phyloP scores from a whole-genome alignment of 2,113 vertebrate genomes.

The Macquaria ambigua region DNA sequence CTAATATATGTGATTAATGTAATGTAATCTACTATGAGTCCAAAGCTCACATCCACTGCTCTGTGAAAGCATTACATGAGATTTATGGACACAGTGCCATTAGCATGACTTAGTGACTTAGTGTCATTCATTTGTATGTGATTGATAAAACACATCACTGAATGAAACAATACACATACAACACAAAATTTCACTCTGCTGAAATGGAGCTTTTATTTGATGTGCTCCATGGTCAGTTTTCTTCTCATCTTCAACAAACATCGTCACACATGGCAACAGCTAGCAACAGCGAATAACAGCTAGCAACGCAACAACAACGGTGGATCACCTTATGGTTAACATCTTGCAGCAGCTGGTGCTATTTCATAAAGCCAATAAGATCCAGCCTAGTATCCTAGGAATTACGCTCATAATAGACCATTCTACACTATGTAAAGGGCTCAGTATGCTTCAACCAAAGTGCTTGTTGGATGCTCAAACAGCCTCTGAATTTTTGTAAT shows the following conservation, averaged over 20 bases:
- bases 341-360: background rate
- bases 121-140: background rate
- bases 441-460: too few relatives aligned
- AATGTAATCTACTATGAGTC: constrained; percentile 96
- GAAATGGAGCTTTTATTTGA: background rate
- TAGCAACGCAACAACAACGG: background rate
- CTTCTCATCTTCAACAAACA: background rate
- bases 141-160: background rate
- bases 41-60: constrained; percentile 95
- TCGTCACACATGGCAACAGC: background rate
- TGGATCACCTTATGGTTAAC: background rate
- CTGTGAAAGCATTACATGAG: constrained; percentile 86
- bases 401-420: too few relatives aligned
- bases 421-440: too few relatives aligned
- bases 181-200: background rate
- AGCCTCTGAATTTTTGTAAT: too few relatives aligned
- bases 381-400: too few relatives aligned
- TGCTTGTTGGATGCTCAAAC: too few relatives aligned
- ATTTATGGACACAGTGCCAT: background rate
- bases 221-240: background rate
- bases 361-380: background rate
- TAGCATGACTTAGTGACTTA: too few relatives aligned
- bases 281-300: too few relatives aligned
- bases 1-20: background rate
- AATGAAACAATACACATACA: background rate